Evolutionary conservation across 2,888 invertebrate species (phyloP).

Genomic region (Phengaris arion): DNA sequence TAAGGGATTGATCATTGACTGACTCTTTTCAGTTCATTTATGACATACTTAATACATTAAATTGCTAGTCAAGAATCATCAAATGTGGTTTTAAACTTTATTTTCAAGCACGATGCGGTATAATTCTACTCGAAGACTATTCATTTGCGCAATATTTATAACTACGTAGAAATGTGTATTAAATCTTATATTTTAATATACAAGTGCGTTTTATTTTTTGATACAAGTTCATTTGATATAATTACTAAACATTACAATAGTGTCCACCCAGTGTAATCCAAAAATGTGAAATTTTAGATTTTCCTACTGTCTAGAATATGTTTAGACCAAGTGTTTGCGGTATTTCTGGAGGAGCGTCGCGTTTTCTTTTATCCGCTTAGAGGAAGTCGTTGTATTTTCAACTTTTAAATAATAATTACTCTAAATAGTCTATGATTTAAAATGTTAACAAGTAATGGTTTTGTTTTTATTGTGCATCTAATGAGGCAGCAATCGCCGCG

Average conservation of each 20-base stretch:
- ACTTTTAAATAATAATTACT: neutral
- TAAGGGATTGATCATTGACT: too few species aligned
- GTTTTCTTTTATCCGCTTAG: neutral
- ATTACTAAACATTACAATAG: neutral
- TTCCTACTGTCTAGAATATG: neutral
- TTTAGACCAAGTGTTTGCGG: neutral
- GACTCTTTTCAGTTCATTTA: too few species aligned
- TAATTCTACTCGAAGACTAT: too few species aligned
- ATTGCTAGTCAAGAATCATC: too few species aligned
- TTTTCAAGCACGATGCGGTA: too few species aligned
- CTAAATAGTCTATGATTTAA: neutral
- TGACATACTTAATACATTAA: too few species aligned
- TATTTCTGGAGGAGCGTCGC: neutral
- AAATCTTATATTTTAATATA: too few species aligned
- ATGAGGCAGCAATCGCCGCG: conserved; percentile 7
- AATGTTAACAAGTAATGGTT: neutral
- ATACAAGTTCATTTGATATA: neutral
- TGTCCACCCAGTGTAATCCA: too few species aligned
- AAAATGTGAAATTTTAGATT: neutral
- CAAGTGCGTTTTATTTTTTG: too few species aligned
- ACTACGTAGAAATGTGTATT: too few species aligned
- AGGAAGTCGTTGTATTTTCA: neutral
- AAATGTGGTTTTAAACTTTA: too few species aligned
- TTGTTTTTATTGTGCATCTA: conserved; percentile 5
- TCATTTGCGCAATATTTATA: too few species aligned